Base-by-base conservation (phyloP, 2,888 invertebrate genomes). In the Darwinula stevensoni region DNA sequence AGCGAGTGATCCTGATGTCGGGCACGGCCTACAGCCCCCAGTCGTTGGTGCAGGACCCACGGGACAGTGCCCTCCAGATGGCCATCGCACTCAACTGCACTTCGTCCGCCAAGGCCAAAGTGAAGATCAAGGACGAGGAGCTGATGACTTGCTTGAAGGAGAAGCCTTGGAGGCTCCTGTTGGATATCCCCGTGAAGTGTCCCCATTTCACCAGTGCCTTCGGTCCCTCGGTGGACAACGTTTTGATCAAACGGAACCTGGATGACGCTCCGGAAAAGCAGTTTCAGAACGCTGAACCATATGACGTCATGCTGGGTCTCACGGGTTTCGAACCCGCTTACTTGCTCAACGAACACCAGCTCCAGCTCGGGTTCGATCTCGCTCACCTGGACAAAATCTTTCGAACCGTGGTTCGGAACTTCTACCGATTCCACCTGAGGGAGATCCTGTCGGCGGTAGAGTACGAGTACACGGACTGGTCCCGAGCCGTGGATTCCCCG, bases 191-290 rank as follows among this genome's bases (percentile, higher is more conserved):
- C 42, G 59, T 76, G 33, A 26, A 36, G 44, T 66, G 72, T 17
- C 82, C 82, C 4, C 56, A 67, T 22, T 78, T 76, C 51, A 61
- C 82, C 33, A 69, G 75, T 18, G 76, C 76, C 14, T 86, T 84
- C 48, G 86, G 82, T n/a, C 86, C 86, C 3, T 82, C 84, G 49
- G 67, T 82, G 41, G 86, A 86, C 51, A 82, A 82, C 41, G 75
- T 64, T 55, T 49, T 53, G 14, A 46, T 53, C 9, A 48, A 32
- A 39, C 62, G 61, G 14, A 62, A 63, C 44, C 61, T n/a, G 9
- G 9, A 22, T 6, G 22, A 22, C 22, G 22, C 6, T 6, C 6
- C n/a, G 9, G 22, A 22, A 6, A 22, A 6, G 6, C 22, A n/a
- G 22, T 22, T 22, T n/a, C 6, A 22, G n/a, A 22, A 22, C 22